Evolutionary conservation across 2,888 invertebrate species (phyloP), one percentile per base, ranked within the genome.

Genomic region (Tenthredo mesomela): DNA sequence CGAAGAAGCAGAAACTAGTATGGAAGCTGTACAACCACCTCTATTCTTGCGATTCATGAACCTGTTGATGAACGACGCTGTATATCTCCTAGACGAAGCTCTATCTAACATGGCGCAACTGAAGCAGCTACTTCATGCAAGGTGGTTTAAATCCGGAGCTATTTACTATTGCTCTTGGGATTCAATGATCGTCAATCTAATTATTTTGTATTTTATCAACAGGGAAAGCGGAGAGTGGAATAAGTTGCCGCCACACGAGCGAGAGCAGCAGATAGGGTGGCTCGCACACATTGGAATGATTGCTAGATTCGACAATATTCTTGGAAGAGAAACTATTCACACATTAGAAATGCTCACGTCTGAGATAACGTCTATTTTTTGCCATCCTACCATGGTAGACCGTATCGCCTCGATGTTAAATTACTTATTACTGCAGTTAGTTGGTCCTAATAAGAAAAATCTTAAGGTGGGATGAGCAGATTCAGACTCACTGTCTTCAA

Each of bases 31-130:
- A 1, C 96, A 96, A 87, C 98, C 98, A 6, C 99, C 99, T 0
- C 93, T 99, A 86, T 99, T 99, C 93, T 94, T 99, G 73, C 96
- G 98, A 77, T 99, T 99, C 92, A 96, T 99, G 58, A 99, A 99
- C 94, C 95, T 99, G 87, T 94, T 99, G 21, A 98, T 99, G 93
- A 99, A 99, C 92, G 99, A 99, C 94, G 98, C 99, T 84, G 98
- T 99, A 54, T 99, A 97, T 92, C 94, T 99, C 18, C 93, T 99
- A 87, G 98, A 99, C 92, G 99, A 99, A 92, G 98, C 98, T 0
- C 94, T 98, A 18, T 95, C 96, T 4, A 97, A 98, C 92, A 97
- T 99, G 97, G 96, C 97, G 82, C 97, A 98, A 92, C 95, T 99
- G 85, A 96, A 97, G 84, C 97, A 97, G 87, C 94, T 98, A 94